These are phyloP conservation scores for Sinocyclocheilus maitianheensis DNA, from an alignment of 2,113 vertebrate genomes.

Conservation along the genomic window DNA sequence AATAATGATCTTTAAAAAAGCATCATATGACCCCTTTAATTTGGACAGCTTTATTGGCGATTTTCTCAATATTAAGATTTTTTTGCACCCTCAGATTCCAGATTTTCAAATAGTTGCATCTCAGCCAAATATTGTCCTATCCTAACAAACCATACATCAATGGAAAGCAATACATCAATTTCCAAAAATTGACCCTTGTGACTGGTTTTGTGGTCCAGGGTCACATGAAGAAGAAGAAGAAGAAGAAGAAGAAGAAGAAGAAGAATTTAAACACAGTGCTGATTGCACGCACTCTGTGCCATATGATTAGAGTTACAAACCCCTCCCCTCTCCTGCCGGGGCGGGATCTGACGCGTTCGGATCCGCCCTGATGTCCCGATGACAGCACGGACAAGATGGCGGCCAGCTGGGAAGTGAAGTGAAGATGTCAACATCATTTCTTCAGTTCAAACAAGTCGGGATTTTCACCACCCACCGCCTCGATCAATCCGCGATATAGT, in stretches of 20 bases:
- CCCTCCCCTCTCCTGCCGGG: neutral
- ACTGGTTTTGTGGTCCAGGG: no score
- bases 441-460: slow-evolving; percentile 47
- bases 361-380: slow-evolving; percentile 60
- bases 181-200: no score
- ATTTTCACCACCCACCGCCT: slow-evolving; percentile 34
- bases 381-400: slow-evolving; percentile 79
- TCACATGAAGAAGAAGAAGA: no score
- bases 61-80: no score
- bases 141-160: no score
- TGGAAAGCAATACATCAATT: no score
- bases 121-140: no score
- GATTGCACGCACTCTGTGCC: neutral
- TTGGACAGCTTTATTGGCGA: no score
- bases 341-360: slow-evolving; percentile 35
- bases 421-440: slow-evolving; percentile 74
- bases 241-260: neutral
- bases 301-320: neutral
- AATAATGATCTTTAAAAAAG: no score
- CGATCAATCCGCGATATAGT: slow-evolving; percentile 19
- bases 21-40: no score
- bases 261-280: neutral
- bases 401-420: slow-evolving; percentile 72
- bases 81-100: no score
- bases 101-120: no score